These are phyloP conservation scores for Xenotilapia longispinis DNA, from an alignment of 2,113 vertebrate species.

Conservation along the genomic window DNA sequence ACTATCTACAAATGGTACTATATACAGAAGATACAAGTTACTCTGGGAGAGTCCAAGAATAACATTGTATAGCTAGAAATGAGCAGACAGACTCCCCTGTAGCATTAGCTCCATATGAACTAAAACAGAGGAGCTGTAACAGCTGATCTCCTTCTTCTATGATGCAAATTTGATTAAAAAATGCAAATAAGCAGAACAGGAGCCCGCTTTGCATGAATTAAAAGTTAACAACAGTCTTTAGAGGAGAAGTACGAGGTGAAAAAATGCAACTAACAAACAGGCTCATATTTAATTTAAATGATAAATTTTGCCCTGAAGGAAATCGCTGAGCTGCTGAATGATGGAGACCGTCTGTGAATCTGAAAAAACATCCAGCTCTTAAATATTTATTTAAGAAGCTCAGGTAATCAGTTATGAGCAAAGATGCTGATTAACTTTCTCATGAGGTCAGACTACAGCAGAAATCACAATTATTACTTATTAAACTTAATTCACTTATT, in stretches of 20 bases:
- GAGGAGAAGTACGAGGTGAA: neutral
- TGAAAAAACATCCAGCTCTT: neutral
- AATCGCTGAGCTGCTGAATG: neutral
- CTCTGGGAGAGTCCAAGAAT: neutral
- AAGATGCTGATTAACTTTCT: neutral
- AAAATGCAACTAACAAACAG: neutral
- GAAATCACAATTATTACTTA: neutral
- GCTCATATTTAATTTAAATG: neutral
- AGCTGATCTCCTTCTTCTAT: neutral
- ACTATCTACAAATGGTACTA: neutral
- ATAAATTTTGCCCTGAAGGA: neutral
- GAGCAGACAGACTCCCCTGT: neutral
- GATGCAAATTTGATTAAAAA: neutral
- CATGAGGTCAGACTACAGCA: neutral
- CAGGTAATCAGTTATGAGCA: neutral
- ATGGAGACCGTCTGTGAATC: neutral
- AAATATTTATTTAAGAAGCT: neutral
- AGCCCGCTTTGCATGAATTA: neutral
- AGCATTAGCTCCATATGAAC: neutral
- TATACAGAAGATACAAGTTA: rapidly evolving
- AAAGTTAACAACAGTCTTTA: neutral
- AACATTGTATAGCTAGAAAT: neutral
- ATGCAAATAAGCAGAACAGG: neutral
- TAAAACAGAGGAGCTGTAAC: neutral
- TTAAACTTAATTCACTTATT: neutral